Evolutionary conservation across 2,113 vertebrate genomes (phyloP).

Genomic region (Hemiprocne comata): DNA sequence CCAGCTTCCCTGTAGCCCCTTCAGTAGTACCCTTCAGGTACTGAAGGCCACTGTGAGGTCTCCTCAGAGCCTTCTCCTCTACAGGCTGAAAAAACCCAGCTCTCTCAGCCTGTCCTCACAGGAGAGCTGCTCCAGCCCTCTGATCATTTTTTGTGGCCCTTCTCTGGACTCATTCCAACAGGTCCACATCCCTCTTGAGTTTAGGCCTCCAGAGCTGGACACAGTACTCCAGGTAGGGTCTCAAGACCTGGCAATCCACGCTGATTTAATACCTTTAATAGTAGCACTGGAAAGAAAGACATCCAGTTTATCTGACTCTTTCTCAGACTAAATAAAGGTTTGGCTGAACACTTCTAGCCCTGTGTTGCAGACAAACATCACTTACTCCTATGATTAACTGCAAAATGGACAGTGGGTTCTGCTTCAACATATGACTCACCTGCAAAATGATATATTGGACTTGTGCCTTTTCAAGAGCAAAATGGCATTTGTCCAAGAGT

Average conservation of each 20-base stretch:
- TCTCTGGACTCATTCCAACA: no score
- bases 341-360: neutral
- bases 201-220: no score
- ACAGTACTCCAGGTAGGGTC: no score
- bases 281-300: neutral
- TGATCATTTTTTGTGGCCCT: no score
- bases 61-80: no score
- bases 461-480: neutral
- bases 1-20: no score
- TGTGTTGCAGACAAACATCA: neutral
- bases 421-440: neutral
- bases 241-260: neutral
- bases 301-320: neutral
- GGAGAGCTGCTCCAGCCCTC: no score
- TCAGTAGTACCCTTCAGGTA: no score
- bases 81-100: no score
- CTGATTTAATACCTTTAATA: neutral
- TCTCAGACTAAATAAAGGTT: constrained; percentile 1
- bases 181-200: no score
- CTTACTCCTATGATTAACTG: neutral
- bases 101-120: no score
- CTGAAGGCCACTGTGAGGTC: no score
- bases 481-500: neutral
- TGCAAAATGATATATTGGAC: neutral
- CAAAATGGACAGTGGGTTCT: neutral